Evolutionary conservation across 1,140 invertebrate genomes (phyloP).

Genomic region (Mesaphorura yosii): DNA sequence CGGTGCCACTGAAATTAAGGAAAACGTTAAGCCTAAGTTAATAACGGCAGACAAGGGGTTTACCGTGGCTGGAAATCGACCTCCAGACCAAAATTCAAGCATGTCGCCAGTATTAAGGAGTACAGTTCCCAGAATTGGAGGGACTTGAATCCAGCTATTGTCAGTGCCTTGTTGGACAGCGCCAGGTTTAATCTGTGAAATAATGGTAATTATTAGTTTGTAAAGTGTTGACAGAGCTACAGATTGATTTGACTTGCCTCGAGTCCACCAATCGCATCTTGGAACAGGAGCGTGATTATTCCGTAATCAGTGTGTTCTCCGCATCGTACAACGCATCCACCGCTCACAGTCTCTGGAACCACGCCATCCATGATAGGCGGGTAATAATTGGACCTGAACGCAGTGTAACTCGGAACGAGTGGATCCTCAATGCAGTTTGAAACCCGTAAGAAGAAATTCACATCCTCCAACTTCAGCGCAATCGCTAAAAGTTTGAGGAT

Average conservation of each 20-base stretch:
- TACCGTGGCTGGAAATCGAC: conserved; percentile 55
- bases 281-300: conserved; percentile 23
- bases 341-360: not conserved
- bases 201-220: not conserved
- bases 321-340: conserved; percentile 16
- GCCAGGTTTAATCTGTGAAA: conserved; percentile 17
- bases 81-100: conserved; percentile 60
- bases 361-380: conserved; percentile 10
- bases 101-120: conserved; percentile 66
- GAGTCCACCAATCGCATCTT: conserved; percentile 25
- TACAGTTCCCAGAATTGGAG: conserved; percentile 63
- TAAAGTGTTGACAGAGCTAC: not conserved
- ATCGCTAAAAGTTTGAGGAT: conserved; percentile 10
- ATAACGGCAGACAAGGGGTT: conserved; percentile 29
- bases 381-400: conserved; percentile 14
- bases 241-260: conserved; percentile 6
- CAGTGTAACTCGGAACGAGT: not conserved
- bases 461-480: conserved; percentile 10
- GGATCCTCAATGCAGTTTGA: not conserved
- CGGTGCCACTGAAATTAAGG: conserved; percentile 8
- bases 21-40: not conserved
- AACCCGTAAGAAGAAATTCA: conserved; percentile 6
- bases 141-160: conserved; percentile 58
- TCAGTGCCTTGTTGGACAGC: too few species aligned
- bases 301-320: conserved; percentile 24